Evolutionary conservation across 1,140 invertebrate genomes (phyloP).

Genomic region (Mizuhopecten yessoensis): DNA sequence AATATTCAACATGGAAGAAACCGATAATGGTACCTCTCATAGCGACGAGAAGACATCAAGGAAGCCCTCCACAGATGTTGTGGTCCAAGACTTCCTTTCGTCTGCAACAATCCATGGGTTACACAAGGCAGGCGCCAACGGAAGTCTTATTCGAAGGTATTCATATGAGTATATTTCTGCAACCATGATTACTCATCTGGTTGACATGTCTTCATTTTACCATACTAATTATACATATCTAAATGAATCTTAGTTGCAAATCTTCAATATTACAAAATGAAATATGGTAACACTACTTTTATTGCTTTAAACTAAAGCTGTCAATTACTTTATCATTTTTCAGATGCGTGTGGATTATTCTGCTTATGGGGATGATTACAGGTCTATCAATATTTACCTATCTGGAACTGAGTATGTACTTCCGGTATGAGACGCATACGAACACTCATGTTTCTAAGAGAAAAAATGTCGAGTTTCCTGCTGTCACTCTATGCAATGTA

Average conservation of each 20-base stretch:
- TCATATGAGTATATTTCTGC: background rate
- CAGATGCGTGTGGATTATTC: background rate
- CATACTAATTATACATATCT: too few relatives aligned
- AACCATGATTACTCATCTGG: too few relatives aligned
- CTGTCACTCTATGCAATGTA: background rate
- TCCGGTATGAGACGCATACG: background rate
- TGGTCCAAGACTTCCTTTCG: background rate
- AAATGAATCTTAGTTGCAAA: too few relatives aligned
- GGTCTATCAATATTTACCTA: background rate
- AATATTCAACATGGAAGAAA: too few relatives aligned
- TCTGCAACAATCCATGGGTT: background rate
- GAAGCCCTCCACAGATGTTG: background rate
- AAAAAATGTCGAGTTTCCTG: background rate
- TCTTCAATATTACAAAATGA: too few relatives aligned
- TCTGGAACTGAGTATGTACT: background rate
- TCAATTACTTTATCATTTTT: background rate
- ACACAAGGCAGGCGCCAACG: background rate
- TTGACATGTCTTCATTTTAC: too few relatives aligned
- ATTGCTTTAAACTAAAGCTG: background rate
- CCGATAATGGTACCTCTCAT: too few relatives aligned
- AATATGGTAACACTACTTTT: too few relatives aligned
- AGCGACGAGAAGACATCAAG: background rate
- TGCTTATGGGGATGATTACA: background rate
- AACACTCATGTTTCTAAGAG: background rate
- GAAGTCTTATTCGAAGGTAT: conserved; percentile 13